Conservation (phyloP, 1,140 invertebrate species). For the Aphelinus certus region DNA sequence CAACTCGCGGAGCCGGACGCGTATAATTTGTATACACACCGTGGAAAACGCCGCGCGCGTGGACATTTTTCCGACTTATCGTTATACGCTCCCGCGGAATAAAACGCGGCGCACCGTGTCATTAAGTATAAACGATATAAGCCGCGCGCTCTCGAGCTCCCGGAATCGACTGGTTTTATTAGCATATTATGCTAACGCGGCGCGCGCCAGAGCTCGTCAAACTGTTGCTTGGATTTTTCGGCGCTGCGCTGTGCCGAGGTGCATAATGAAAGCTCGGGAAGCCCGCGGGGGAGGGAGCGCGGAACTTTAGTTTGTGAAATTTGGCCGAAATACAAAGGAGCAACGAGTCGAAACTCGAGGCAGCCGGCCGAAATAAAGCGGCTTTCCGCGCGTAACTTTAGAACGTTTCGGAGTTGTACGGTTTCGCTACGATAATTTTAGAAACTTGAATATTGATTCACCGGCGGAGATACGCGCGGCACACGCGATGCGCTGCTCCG, state of each 20-base stretch:
- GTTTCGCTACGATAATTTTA: slow-evolving; percentile 26
- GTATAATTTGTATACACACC: too few species aligned
- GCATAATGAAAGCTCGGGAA: slow-evolving; percentile 28
- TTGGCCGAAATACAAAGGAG: slow-evolving; percentile 21
- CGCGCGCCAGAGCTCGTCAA: slow-evolving; percentile 9
- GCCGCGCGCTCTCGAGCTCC: background rate
- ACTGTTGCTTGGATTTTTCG: slow-evolving; percentile 27
- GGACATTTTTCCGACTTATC: background rate
- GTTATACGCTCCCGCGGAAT: background rate
- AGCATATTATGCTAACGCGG: slow-evolving; percentile 34
- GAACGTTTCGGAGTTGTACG: slow-evolving; percentile 15
- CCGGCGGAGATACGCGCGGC: background rate
- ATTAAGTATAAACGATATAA: slow-evolving; percentile 28
- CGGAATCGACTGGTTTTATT: slow-evolving; percentile 38
- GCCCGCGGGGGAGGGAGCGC: background rate
- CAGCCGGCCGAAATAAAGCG: slow-evolving; percentile 3
- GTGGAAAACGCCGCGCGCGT: background rate
- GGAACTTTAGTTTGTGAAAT: slow-evolving; percentile 27
- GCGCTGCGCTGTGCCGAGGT: background rate
- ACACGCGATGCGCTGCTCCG: background rate
- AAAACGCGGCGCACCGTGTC: slow-evolving; percentile 3
- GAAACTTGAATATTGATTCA: slow-evolving; percentile 18
- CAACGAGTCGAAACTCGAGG: background rate
- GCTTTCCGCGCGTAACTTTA: slow-evolving; percentile 18
- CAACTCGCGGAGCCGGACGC: too few species aligned